Evolutionary conservation across 2,797 vertebrate species (phyloP).

Genomic region (Tachyglossus aculeatus): DNA sequence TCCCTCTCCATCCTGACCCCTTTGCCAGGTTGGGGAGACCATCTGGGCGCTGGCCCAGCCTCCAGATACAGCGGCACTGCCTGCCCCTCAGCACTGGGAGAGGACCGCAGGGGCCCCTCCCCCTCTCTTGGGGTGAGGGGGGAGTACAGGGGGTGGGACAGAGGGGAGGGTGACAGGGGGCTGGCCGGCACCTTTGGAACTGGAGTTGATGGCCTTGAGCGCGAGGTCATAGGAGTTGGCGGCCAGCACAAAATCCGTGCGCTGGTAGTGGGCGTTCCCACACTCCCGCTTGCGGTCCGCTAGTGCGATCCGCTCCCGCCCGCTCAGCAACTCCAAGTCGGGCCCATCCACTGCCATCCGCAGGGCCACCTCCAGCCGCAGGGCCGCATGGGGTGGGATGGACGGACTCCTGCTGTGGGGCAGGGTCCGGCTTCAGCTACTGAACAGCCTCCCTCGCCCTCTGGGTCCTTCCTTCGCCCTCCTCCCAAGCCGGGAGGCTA

Average conservation of each 20-base stretch:
- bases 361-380: conserved; percentile 87
- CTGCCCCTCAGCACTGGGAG: neutral
- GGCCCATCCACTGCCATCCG: conserved; percentile 78
- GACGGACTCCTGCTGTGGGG: conserved; percentile 72
- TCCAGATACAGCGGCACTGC: neutral
- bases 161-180: neutral
- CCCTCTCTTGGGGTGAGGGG: neutral
- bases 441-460: too few species aligned
- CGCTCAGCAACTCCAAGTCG: conserved; percentile 87
- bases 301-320: conserved; percentile 80
- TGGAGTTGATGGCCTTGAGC: conserved; percentile 87
- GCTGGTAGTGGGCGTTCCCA: conserved; percentile 91
- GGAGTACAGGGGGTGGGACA: neutral
- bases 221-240: conserved; percentile 93
- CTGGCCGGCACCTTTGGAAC: conserved; percentile 84
- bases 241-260: conserved; percentile 88
- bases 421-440: too few species aligned
- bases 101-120: neutral
- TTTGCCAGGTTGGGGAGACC: neutral
- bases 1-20: neutral
- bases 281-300: conserved; percentile 88
- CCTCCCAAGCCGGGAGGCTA: too few species aligned
- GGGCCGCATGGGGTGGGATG: conserved; percentile 78
- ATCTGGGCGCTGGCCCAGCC: neutral
- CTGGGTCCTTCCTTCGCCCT: too few species aligned